Base-by-base conservation (phyloP, 2,113 vertebrate genomes). In the Nanger granti region DNA sequence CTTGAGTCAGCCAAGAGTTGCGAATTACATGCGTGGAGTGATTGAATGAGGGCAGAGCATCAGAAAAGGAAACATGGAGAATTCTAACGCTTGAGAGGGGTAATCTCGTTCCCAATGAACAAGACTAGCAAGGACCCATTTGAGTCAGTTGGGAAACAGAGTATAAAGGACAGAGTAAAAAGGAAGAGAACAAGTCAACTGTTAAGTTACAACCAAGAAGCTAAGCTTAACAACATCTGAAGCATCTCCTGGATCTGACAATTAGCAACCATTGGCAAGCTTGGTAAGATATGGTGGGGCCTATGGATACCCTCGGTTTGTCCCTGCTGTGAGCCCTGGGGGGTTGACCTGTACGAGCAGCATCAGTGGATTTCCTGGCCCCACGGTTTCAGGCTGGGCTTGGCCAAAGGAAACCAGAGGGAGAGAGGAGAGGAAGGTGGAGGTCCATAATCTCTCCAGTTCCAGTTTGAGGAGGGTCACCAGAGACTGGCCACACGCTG, bases 51-150 rank as follows among this genome's bases (percentile, higher is more conserved):
- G 18, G 88, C 80, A 87, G 34, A 28, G n/a, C 34, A 57, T 79
- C 59, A 93, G 60, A 87, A 76, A 80, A 52, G 4, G 83, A 97
- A 91, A 66, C 17, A 8, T 54, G 18, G 29, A 69, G 41, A 91
- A 88, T n/a, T 82, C 44, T 49, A 87, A 85, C 12, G 31, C 31
- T 91, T 66, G 57, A 95, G n/a, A 92, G 4, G 55, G 41, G 3
- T 7, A 69, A 57, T 85, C 34, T 55, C 89, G 29, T 89, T 92
- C 95, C 85, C 26, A 69, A 41, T 12, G n/a, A 89, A 37, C 3
- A 60, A 82, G 54, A 92, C 59, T 64, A 69, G 41, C 83, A 64
- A 76, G n/a, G 62, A 54, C 31, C 12, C 41, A 41, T 66, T 31
- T 96, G 54, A 52, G 18, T 93, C 54, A 47, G 7, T 17, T 73